Percentiles rank a stretch among this genome's conserved stretches.
Conservation (phyloP, 2,113 vertebrate genomes). For the Suricata suricatta region DNA sequence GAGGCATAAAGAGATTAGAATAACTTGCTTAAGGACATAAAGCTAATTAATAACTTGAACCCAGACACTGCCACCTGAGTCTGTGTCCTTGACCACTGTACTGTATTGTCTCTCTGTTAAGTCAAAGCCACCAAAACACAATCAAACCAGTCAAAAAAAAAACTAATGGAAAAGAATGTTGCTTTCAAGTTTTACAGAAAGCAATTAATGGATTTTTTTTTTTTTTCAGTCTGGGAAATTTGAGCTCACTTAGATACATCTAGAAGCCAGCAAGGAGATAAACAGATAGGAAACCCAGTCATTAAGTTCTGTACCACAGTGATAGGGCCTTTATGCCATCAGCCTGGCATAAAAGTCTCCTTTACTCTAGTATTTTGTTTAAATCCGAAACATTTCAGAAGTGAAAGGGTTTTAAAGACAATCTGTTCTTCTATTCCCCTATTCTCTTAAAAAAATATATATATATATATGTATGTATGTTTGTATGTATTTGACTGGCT, state of each 20-base stretch:
- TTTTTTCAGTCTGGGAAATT: conserved; percentile 28
- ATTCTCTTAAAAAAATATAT: neutral
- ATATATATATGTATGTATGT: too few species aligned
- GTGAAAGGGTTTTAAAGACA: neutral
- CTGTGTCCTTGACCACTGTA: neutral
- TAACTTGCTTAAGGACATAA: neutral
- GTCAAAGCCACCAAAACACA: neutral
- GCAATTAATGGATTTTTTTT: conserved; percentile 16
- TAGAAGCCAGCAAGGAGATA: conserved; percentile 1
- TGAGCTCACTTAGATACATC: neutral
- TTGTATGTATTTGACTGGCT: neutral
- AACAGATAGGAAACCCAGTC: conserved; percentile 13
- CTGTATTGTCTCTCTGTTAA: neutral
- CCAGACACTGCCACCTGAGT: neutral
- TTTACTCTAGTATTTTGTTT: conserved; percentile 17
- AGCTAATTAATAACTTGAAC: conserved; percentile 44
- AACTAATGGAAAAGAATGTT: neutral
- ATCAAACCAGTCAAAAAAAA: neutral
- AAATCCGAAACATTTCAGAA: conserved; percentile 28
- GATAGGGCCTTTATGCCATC: neutral
- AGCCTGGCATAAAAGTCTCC: neutral
- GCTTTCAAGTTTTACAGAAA: neutral
- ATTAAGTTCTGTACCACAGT: neutral
- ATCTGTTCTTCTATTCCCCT: neutral
- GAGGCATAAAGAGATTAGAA: neutral